A percentile compares a stretch with the other conserved stretches of the same genome.
Conservation (phyloP, 2,113 vertebrate genomes). For the Peromyscus polionotus region DNA sequence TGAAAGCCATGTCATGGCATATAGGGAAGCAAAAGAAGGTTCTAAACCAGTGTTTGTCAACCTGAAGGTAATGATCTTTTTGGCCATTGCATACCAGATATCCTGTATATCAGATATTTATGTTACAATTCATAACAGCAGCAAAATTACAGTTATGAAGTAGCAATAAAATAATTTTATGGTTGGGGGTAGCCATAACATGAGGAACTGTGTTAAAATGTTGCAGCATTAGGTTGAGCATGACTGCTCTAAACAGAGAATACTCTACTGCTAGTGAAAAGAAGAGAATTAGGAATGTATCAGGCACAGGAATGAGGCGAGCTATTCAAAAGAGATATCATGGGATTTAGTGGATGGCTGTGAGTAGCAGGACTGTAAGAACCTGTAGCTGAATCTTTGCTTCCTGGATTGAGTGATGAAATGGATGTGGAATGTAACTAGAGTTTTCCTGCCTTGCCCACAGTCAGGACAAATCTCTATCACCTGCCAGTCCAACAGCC, state of each 20-base stretch:
- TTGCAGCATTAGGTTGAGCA: background rate
- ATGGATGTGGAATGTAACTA: background rate
- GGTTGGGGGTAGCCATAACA: background rate
- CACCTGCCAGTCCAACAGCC: too few relatives aligned
- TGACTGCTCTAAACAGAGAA: background rate
- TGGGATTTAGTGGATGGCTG: background rate
- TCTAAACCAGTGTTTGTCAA: background rate
- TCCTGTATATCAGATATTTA: background rate
- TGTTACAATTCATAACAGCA: background rate
- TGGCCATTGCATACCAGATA: background rate
- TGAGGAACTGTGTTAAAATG: background rate
- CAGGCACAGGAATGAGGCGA: background rate
- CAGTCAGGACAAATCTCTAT: too few relatives aligned
- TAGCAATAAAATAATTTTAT: background rate
- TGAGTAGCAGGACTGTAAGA: background rate
- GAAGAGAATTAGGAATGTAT: background rate
- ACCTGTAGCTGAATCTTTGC: background rate
- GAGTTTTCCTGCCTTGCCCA: too few relatives aligned
- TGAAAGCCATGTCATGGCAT: background rate
- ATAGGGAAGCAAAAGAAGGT: background rate
- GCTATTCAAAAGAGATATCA: background rate
- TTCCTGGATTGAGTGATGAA: constrained; percentile 6
- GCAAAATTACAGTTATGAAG: background rate
- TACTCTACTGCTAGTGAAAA: background rate
- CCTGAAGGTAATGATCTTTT: background rate